Percentiles rank a stretch among this genome's conserved stretches.
phyloP scores from a whole-genome alignment of 2,797 vertebrate species.

The Epinephelus malabaricus region DNA sequence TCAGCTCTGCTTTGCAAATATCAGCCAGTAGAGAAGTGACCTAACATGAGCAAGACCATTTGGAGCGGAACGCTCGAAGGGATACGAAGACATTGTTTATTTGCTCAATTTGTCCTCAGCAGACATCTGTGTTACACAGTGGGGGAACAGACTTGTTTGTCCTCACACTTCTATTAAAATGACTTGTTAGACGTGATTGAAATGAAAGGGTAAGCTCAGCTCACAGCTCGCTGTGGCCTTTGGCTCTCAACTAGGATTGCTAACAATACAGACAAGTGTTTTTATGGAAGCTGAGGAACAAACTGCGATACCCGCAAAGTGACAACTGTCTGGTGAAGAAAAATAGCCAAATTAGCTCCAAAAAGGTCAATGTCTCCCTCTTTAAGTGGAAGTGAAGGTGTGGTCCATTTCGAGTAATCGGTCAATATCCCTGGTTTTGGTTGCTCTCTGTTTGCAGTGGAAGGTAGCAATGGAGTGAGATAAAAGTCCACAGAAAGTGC shows the following conservation, averaged over 20 bases:
- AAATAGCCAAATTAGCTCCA: slow-evolving; percentile 27
- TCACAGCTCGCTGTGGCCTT: slow-evolving; percentile 19
- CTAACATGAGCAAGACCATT: slow-evolving; percentile 46
- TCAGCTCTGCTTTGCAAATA: slow-evolving; percentile 67
- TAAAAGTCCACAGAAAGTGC: slow-evolving; percentile 94
- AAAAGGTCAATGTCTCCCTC: slow-evolving; percentile 37
- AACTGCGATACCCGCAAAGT: slow-evolving; percentile 1
- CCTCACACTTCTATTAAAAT: slow-evolving; percentile 23
- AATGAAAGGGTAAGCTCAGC: slow-evolving; percentile 29
- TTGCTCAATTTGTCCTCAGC: slow-evolving; percentile 27
- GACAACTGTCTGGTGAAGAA: slow-evolving; percentile 29
- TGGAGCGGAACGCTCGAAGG: slow-evolving; percentile 34
- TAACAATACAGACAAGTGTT: slow-evolving; percentile 14
- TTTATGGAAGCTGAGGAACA: slow-evolving; percentile 34
- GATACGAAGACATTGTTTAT: slow-evolving; percentile 28
- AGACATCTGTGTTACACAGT: slow-evolving; percentile 7
- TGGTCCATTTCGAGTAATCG: slow-evolving; percentile 34
- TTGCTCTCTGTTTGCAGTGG: slow-evolving; percentile 58
- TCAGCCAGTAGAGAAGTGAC: slow-evolving; percentile 51
- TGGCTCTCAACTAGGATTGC: slow-evolving; percentile 13
- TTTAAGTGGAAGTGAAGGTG: slow-evolving; percentile 19
- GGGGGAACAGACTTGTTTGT: slow-evolving; percentile 15
- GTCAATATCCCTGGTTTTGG: slow-evolving; percentile 45
- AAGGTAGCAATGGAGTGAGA: slow-evolving; percentile 74
- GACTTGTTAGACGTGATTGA: slow-evolving; percentile 23